Percentiles rank a stretch among this genome's conserved stretches.
Evolutionary conservation across 2,888 invertebrate species (phyloP).

Genomic region (Mycalesis mineus): DNA sequence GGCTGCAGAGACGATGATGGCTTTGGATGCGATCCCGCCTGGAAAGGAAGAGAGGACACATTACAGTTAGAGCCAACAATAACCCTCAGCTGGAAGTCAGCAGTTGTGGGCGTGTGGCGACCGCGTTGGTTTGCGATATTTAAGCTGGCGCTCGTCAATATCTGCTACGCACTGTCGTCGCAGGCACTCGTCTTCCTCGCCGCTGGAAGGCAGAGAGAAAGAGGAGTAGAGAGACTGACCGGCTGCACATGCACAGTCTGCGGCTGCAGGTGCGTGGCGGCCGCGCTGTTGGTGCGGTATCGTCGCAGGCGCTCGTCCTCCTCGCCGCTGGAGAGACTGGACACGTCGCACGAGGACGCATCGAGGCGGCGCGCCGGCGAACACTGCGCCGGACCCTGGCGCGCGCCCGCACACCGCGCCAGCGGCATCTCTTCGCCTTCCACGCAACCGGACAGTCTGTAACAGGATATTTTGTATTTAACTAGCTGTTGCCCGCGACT

Average conservation of each 20-base stretch:
- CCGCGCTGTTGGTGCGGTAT: constrained; percentile 55
- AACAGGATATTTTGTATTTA: constrained; percentile 13
- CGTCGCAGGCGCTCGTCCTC: constrained; percentile 72
- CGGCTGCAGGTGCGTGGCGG: constrained; percentile 28
- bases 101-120: too few relatives aligned
- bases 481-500: too few relatives aligned
- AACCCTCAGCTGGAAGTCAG: too few relatives aligned
- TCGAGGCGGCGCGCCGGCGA: constrained; percentile 71
- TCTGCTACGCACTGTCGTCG: constrained; percentile 33
- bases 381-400: constrained; percentile 67
- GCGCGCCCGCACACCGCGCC: constrained; percentile 48
- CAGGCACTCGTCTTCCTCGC: constrained; percentile 60
- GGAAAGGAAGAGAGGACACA: background rate
- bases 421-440: constrained; percentile 73
- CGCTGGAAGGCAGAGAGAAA: background rate
- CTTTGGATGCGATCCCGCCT: constrained; percentile 28
- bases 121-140: background rate
- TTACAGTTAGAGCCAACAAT: too few relatives aligned
- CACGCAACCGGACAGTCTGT: constrained; percentile 68
- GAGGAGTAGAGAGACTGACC: constrained; percentile 28
- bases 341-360: constrained; percentile 71
- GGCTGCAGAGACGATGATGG: constrained; percentile 18
- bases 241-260: constrained; percentile 40
- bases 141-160: too few relatives aligned
- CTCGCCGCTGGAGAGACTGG: constrained; percentile 73